Evolutionary conservation across 2,797 vertebrate species (phyloP).

Genomic region (Hydrolagus colliei): DNA sequence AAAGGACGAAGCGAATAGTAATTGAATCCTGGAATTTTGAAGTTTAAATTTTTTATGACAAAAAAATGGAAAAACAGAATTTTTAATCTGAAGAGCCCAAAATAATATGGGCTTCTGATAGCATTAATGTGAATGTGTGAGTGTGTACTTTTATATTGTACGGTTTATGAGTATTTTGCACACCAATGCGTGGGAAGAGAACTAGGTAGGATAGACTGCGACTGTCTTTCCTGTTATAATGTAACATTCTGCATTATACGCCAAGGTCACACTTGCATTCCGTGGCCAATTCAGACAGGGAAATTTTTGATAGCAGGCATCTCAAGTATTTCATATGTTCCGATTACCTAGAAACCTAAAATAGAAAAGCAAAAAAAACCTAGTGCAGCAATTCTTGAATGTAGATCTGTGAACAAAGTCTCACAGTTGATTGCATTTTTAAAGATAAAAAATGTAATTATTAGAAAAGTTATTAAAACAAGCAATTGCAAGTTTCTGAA

Average conservation of each 20-base stretch:
- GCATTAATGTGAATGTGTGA: neutral
- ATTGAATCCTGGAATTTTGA: too few species aligned
- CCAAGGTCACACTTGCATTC: neutral
- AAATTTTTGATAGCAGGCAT: neutral
- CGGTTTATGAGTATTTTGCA: neutral
- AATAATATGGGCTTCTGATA: neutral
- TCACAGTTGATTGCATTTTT: too few species aligned
- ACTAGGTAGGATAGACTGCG: neutral
- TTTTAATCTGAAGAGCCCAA: neutral
- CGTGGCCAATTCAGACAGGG: neutral
- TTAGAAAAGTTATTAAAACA: too few species aligned
- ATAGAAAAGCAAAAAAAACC: neutral
- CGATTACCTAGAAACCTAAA: neutral
- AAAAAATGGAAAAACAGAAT: neutral
- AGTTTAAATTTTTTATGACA: neutral
- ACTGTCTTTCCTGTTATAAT: neutral
- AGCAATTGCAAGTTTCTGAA: too few species aligned
- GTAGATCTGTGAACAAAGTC: neutral
- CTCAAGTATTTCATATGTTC: neutral
- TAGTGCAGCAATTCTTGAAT: neutral
- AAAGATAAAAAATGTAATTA: too few species aligned
- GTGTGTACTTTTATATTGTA: too few species aligned
- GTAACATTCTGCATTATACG: neutral
- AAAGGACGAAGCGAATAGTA: too few species aligned
- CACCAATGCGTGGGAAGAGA: too few species aligned